Percentiles rank a stretch among this genome's conserved stretches.
Evolutionary conservation across 2,113 vertebrate species (phyloP).

Genomic region (Elaphurus davidianus): DNA sequence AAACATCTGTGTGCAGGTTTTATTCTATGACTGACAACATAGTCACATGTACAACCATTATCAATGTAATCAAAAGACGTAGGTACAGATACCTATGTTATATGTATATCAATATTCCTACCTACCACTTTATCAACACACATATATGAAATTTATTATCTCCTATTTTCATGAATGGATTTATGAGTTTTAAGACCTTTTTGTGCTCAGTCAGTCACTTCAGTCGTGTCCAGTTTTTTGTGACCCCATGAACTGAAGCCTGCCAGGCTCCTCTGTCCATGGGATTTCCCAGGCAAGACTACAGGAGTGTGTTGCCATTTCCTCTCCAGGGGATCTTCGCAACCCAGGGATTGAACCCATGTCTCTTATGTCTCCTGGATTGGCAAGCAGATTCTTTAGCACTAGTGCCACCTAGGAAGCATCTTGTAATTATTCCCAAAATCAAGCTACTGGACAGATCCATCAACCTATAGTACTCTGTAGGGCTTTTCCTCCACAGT

Average conservation of each 20-base stretch:
- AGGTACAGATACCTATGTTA: neutral
- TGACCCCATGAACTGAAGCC: neutral
- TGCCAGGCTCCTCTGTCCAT: neutral
- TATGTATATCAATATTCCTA: neutral
- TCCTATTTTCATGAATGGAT: neutral
- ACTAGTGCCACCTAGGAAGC: neutral
- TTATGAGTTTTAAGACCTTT: neutral
- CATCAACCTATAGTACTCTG: neutral
- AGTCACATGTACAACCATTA: neutral
- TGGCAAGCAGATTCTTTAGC: neutral
- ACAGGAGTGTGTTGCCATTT: neutral
- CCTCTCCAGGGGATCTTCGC: accelerated
- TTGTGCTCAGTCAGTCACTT: neutral
- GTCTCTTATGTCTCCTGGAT: neutral
- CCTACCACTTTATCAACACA: neutral
- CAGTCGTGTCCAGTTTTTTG: neutral
- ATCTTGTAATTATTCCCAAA: neutral
- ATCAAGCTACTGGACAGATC: neutral
- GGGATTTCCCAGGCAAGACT: neutral
- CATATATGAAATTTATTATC: neutral
- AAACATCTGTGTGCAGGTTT: neutral
- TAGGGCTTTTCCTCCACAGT: neutral
- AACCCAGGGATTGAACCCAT: neutral
- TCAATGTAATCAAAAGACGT: neutral
- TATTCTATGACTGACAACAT: neutral